Evolutionary conservation across 1,140 invertebrate genomes (phyloP), one percentile per base, ranked within the genome.

Genomic region (Pseudoatta argentina): DNA sequence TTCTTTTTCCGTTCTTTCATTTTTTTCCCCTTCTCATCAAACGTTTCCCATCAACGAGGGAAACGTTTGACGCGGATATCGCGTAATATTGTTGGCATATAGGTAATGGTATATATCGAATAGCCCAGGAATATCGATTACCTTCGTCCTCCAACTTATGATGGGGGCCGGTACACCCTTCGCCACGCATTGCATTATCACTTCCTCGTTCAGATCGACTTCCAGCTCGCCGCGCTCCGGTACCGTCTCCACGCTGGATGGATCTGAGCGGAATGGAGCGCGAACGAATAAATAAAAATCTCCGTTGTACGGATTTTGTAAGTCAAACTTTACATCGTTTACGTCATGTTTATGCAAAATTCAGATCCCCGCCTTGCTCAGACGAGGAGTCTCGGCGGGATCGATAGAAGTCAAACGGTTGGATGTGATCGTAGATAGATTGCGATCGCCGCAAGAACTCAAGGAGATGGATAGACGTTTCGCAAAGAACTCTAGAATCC

Each of bases 61-160:
- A 44, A 44, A 44, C 39, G 39, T 48, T 69, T 55, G 6, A 44
- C 16, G 55, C 78, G 18, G 57, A 72, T 10, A 10, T 82, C 21
- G 7, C n/a, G 16, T 63, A 83, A 83, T 83, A 63, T 83, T n/a
- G 72, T 51, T 27, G 39, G 39, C 24, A 73, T 64, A 57, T 64
- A 57, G 24, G 10, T 48, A 79, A 66, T 24, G 14, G 55, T 44
- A 75, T 24, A 61, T 51, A 51, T 75, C 72, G 34, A 75, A 61
- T 44, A 75, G 27, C 14, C 53, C 4, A 34, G 12, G 30, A n/a
- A 44, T 67, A 64, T 75, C 34, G 57, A 72, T 89, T 93, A 97
- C 97, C 92, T 97, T 97, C 72, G 96, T 96, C 30, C 93, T 96
- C 97, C 97, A 98, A 3, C 96, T 96, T 14, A 98, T 96, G 6